Conservation (phyloP, 2,888 invertebrate species). For the Ceramica pisi region DNA sequence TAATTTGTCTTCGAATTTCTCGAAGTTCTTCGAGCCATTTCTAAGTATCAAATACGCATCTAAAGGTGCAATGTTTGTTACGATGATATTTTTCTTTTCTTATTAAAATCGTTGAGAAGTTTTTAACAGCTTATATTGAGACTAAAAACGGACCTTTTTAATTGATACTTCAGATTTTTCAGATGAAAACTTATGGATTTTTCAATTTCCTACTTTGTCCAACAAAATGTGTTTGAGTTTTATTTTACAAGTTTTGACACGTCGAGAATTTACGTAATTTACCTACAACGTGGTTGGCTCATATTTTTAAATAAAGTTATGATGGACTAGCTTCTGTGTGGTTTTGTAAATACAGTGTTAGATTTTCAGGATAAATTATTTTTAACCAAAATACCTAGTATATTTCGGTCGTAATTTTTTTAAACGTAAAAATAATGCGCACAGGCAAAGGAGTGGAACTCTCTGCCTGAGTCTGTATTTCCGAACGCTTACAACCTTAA, state of each 20-base stretch:
- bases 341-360: not conserved
- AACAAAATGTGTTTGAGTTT: not conserved
- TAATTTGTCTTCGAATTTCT: too few species aligned
- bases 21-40: slow-evolving; percentile 1
- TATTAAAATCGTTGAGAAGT: not conserved
- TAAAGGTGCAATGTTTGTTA: not conserved
- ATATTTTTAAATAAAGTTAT: not conserved
- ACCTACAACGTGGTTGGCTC: too few species aligned
- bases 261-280: not conserved
- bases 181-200: not conserved
- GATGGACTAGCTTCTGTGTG: not conserved
- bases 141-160: not conserved
- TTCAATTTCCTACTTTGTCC: not conserved
- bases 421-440: too few species aligned
- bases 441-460: too few species aligned
- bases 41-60: not conserved
- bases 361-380: not conserved
- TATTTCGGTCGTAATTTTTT: too few species aligned
- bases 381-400: too few species aligned
- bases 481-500: too few species aligned
- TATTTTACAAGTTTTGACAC: not conserved
- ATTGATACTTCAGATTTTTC: not conserved
- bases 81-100: too few species aligned
- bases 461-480: too few species aligned
- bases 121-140: not conserved